Evolutionary conservation across 2,888 invertebrate species (phyloP).

Genomic region (Osedax frankpressi): DNA sequence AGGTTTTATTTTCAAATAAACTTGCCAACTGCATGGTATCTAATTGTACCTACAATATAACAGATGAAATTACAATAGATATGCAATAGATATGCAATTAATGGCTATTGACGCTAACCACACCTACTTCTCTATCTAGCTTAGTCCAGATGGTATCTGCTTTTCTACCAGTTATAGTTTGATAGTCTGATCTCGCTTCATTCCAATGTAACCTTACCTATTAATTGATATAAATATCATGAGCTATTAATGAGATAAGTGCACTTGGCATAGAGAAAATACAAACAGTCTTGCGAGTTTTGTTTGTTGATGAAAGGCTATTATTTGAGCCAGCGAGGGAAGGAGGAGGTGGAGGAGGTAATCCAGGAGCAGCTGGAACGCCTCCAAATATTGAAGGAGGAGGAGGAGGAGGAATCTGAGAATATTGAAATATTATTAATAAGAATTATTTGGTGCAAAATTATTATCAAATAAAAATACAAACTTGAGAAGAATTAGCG

Average conservation of each 20-base stretch:
- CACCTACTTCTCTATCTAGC: conserved; percentile 26
- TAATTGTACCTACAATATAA: conserved; percentile 57
- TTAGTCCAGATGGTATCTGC: conserved; percentile 42
- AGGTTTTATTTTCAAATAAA: conserved; percentile 87
- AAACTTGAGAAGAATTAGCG: conserved; percentile 34
- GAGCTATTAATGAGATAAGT: no score
- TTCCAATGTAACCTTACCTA: conserved; percentile 95
- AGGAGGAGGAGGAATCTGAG: conserved; percentile 30
- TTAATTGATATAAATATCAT: no score
- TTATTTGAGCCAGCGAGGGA: conserved; percentile 33
- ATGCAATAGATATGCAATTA: no score
- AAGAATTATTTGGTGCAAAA: no score
- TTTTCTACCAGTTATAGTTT: conserved; percentile 27
- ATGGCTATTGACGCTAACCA: background rate
- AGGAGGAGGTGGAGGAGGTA: conserved; percentile 25
- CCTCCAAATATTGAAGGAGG: conserved; percentile 32
- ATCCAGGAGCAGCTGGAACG: conserved; percentile 27
- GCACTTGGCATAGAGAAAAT: no score
- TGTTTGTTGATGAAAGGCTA: conserved; percentile 33
- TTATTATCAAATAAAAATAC: background rate
- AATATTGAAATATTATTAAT: no score
- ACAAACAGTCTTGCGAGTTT: conserved; percentile 81
- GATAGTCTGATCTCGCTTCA: conserved; percentile 51
- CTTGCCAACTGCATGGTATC: conserved; percentile 87
- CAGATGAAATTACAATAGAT: no score